A percentile compares a stretch with the other conserved stretches of the same genome.
Evolutionary conservation across 1,140 invertebrate genomes (phyloP).

Genomic region (Lepidurus apus): DNA sequence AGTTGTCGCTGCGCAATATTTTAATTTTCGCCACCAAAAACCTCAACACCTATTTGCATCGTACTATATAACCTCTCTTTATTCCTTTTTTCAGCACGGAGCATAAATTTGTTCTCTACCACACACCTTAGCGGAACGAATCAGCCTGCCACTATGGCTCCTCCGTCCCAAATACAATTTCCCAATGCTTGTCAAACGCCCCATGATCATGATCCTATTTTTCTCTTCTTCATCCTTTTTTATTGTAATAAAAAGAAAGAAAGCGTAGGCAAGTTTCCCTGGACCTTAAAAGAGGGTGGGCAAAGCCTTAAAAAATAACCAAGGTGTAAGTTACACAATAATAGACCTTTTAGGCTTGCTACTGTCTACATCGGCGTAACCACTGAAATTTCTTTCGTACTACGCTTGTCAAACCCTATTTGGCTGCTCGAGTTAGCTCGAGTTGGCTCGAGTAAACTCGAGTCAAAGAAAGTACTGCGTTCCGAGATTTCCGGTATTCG

Average conservation of each 20-base stretch:
- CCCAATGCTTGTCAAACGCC: neutral
- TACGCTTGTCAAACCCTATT: neutral
- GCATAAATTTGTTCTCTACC: neutral
- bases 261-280: too few relatives aligned
- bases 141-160: neutral
- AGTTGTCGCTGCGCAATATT: neutral
- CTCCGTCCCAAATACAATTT: neutral
- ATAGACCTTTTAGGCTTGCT: constrained; percentile 1
- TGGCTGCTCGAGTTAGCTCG: neutral
- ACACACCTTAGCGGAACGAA: neutral
- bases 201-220: neutral
- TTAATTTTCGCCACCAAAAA: neutral
- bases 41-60: neutral
- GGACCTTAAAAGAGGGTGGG: too few relatives aligned
- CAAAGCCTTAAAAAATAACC: neutral
- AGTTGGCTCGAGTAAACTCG: too few relatives aligned
- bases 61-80: neutral
- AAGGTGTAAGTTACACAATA: neutral
- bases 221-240: neutral
- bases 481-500: neutral
- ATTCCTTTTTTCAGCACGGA: neutral
- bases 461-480: neutral
- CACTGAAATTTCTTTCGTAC: neutral
- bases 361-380: neutral
- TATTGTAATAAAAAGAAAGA: too few relatives aligned